Evolutionary conservation across 2,113 vertebrate genomes (phyloP).

Genomic region (Cyanocitta stelleri): DNA sequence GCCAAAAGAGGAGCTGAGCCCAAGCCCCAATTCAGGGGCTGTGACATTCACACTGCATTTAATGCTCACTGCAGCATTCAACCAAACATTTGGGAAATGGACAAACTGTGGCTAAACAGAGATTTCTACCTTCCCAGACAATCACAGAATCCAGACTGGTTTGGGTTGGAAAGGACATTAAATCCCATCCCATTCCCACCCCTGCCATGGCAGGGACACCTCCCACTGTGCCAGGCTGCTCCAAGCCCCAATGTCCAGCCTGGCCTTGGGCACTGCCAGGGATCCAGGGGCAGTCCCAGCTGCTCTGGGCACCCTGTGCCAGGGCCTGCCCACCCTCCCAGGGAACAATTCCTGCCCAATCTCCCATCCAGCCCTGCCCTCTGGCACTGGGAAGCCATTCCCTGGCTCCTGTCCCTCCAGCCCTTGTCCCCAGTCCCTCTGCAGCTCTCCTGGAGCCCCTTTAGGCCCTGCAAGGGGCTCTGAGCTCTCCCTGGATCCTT

Average conservation of each 20-base stretch:
- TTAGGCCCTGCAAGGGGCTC: not conserved
- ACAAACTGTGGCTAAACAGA: not conserved
- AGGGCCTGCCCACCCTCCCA: not conserved
- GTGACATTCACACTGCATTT: not conserved
- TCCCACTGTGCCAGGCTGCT: not conserved
- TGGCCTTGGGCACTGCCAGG: not conserved
- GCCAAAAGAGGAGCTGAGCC: not conserved
- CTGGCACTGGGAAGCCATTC: not conserved
- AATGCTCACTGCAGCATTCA: not conserved
- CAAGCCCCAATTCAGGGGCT: accelerated
- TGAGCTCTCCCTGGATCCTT: not conserved
- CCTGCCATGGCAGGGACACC: not conserved
- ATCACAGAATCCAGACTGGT: not conserved
- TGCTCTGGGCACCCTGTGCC: not conserved
- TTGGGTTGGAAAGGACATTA: accelerated
- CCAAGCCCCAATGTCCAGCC: not conserved
- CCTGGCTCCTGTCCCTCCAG: not conserved
- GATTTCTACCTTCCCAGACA: not conserved
- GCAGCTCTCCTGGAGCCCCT: not conserved
- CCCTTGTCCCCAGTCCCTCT: not conserved
- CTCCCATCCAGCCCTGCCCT: not conserved
- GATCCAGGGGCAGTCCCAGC: not conserved
- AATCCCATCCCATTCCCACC: accelerated
- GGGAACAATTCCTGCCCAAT: not conserved
- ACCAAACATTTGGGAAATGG: not conserved